phyloP scores from a whole-genome alignment of 1,140 invertebrate genomes.

The Zaprionus ghesquierei region DNA sequence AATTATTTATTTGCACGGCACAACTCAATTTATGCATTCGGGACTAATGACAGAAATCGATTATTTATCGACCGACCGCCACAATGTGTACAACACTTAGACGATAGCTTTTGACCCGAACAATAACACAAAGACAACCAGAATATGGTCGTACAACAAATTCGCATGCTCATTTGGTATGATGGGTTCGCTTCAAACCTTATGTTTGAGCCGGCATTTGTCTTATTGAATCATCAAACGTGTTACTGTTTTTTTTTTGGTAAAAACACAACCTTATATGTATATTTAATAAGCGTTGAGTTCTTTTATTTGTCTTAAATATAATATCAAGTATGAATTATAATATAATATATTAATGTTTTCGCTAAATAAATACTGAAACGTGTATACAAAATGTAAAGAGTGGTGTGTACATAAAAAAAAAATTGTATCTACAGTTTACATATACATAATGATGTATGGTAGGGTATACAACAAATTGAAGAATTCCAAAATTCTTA shows the following conservation, averaged over 20 bases:
- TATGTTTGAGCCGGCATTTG: neutral
- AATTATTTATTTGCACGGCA: conserved; percentile 40
- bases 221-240: conserved; percentile 5
- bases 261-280: conserved; percentile 67
- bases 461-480: conserved; percentile 48
- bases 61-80: conserved; percentile 21
- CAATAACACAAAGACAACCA: neutral
- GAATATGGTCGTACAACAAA: neutral
- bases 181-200: conserved; percentile 11
- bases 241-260: conserved; percentile 39
- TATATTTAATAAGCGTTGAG: conserved; percentile 76
- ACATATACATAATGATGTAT: conserved; percentile 56
- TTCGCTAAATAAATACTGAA: conserved; percentile 77
- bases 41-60: conserved; percentile 18
- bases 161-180: conserved; percentile 11
- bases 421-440: conserved; percentile 62
- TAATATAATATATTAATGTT: conserved; percentile 47
- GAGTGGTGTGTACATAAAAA: conserved; percentile 38
- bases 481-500: conserved; percentile 44
- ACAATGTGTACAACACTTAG: neutral
- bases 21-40: conserved; percentile 27
- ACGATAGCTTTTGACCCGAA: neutral
- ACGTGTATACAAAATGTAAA: conserved; percentile 71
- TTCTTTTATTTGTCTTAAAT: conserved; percentile 73
- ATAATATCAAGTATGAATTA: conserved; percentile 66